These are phyloP conservation scores for Pemphigus obesinymphae DNA, from an alignment of 1,140 invertebrate genomes.

Conservation along the genomic window DNA sequence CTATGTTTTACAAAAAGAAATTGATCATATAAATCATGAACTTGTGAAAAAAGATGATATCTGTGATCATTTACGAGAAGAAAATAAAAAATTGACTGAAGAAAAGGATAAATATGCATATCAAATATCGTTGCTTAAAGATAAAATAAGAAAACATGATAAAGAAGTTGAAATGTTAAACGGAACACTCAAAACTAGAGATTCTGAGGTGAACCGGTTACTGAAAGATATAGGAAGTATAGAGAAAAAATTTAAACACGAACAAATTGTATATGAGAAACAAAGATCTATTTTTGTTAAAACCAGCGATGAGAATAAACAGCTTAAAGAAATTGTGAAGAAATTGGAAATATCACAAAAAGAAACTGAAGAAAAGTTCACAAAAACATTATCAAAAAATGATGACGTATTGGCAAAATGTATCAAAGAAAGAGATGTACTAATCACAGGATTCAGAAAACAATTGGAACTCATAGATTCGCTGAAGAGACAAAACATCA, in stretches of 20 bases:
- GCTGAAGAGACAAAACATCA: background rate
- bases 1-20: conserved; percentile 32
- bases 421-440: background rate
- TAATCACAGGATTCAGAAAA: conserved; percentile 19
- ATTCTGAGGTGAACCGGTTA: conserved; percentile 1
- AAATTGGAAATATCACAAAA: background rate
- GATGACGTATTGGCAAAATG: background rate
- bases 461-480: conserved; percentile 31
- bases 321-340: background rate
- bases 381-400: background rate
- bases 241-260: conserved; percentile 9
- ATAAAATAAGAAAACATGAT: background rate
- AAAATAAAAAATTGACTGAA: conserved; percentile 25
- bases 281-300: background rate
- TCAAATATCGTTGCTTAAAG: background rate
- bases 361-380: background rate
- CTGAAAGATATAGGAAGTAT: background rate
- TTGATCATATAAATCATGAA: conserved; percentile 11
- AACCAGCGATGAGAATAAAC: background rate
- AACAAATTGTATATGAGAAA: conserved; percentile 16
- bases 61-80: background rate
- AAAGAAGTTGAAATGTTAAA: background rate
- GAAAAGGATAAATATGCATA: background rate
- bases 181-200: background rate
- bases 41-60: conserved; percentile 6